phyloP scores from a whole-genome alignment of 2,797 vertebrate species.

The Cyprinella venusta region DNA sequence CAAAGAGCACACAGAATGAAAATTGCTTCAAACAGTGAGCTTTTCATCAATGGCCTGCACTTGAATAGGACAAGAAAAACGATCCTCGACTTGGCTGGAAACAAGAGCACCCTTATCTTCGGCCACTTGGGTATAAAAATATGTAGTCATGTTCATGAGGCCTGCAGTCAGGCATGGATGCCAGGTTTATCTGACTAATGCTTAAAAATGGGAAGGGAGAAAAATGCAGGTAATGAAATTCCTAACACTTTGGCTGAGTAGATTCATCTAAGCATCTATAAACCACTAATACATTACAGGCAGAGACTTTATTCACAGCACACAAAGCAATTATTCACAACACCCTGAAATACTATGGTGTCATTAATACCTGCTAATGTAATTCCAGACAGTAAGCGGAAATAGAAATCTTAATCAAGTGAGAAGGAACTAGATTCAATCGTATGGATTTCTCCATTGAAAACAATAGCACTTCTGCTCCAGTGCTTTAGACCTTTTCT shows the following conservation, averaged over 20 bases:
- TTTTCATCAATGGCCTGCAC: constrained; percentile 34
- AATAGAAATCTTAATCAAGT: constrained; percentile 1
- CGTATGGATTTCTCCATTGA: neutral
- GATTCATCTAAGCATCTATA: neutral
- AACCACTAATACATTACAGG: neutral
- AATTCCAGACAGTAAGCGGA: neutral
- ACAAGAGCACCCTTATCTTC: constrained; percentile 41
- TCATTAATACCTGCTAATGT: neutral
- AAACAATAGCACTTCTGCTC: neutral
- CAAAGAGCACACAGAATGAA: neutral
- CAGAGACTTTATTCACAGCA: neutral
- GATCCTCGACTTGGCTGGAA: constrained; percentile 8
- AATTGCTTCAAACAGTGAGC: constrained; percentile 23
- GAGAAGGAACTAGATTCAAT: neutral
- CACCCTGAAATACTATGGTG: neutral
- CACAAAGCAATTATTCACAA: constrained; percentile 8
- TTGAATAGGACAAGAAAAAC: constrained; percentile 25
- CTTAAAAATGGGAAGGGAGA: no score
- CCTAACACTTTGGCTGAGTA: neutral
- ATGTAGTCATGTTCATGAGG: constrained; percentile 13
- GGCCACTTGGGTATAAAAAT: constrained; percentile 31
- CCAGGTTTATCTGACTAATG: neutral
- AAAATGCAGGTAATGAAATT: neutral
- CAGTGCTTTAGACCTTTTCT: neutral
- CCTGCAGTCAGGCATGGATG: constrained; percentile 28